Evolutionary conservation across 2,797 vertebrate species (phyloP), one percentile per base, ranked within the genome.

Genomic region (Enoplosus armatus): DNA sequence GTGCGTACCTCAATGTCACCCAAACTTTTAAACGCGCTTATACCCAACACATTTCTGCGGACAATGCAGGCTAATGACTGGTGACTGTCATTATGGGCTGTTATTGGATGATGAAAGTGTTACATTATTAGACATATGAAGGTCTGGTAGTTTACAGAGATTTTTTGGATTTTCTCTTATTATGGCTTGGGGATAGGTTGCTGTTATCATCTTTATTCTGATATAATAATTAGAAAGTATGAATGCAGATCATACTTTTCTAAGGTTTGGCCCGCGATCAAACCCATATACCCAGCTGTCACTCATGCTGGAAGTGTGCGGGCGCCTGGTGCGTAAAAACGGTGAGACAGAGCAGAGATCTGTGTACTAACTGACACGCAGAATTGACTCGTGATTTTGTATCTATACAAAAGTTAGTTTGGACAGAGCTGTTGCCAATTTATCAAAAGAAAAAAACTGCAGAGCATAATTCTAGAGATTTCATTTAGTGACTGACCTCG

Each of bases 1-100:
- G 58, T 8, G 54, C 41, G n/a, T 0, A 5, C 37, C 39, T 20
- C 45, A n/a, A 9, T 51, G 70, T 41, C 69, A 63, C 43, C 11
- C 22, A 85, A 91, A 90, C 66, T 86, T 89, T 61, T 29, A 2
- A 31, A 20, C 20, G 5, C 51, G 27, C 54, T 43, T 37, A 0
- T 26, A 22, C 20, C 18, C 2, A 31, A 59, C 24, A 43, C 16
- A 24, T 43, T 37, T 77, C 4, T 54, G 22, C 45, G 27, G 6
- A 45, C 26, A 54, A 6, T 51, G 5, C n/a, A 33, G 24, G 6
- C 8, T 12, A 63, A n/a, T 35, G 20, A 47, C 43, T 5, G 20
- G 11, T 14, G 18, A 24, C 8, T 45, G 11, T 24, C 27, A 41
- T 6, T 7, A 0, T 2, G 26, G 5, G 3, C 33, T 37, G 11